Conservation (phyloP, 2,113 vertebrate genomes). For the human region DNA sequence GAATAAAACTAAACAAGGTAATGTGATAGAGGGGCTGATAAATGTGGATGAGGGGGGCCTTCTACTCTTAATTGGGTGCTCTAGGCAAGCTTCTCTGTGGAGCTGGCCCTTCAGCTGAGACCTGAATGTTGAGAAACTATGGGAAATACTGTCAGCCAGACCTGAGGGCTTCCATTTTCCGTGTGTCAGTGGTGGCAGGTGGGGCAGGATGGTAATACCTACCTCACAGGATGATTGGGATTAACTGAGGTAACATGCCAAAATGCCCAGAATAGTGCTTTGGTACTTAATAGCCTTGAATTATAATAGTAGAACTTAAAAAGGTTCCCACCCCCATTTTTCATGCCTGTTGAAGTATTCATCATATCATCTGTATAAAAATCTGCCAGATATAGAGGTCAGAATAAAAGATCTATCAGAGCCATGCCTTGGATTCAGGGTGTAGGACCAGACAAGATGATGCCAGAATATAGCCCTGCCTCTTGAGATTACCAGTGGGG, state of each 20-base stretch:
- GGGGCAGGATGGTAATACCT: background rate
- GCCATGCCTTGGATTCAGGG: conserved; percentile 18
- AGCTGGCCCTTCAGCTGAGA: background rate
- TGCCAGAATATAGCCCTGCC: background rate
- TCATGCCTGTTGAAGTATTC: background rate
- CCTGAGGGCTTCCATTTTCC: background rate
- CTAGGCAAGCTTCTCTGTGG: background rate
- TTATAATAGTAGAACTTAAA: background rate
- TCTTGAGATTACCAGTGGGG: background rate
- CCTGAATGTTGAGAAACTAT: background rate
- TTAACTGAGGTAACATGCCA: background rate
- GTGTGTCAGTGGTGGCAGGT: background rate
- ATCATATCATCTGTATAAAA: background rate
- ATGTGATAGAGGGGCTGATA: background rate
- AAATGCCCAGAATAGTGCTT: background rate
- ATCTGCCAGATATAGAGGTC: background rate
- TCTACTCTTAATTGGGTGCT: background rate
- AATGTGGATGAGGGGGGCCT: too few relatives aligned
- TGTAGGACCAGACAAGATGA: background rate
- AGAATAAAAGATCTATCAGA: background rate
- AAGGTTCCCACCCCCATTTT: background rate
- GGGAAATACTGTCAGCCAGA: background rate
- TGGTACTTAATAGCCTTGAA: background rate
- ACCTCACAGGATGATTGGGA: background rate
- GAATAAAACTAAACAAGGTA: conserved; percentile 15